Base-by-base conservation (phyloP, 1,140 invertebrate genomes). In the Pomacea maculata region DNA sequence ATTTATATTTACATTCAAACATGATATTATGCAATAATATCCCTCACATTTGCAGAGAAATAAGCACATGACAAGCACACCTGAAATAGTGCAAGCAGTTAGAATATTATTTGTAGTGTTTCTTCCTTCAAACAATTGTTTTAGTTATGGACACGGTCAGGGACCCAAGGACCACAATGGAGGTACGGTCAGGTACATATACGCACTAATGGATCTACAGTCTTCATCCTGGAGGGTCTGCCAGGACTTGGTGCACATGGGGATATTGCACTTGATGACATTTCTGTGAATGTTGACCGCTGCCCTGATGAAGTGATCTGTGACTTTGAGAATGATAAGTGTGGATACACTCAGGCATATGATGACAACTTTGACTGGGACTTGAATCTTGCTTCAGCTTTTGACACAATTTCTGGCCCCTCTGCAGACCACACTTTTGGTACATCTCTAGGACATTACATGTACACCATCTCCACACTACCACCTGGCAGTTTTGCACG, bases 321-420 rank as follows among this genome's bases (percentile, higher is more conserved):
- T 83, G 83, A 86, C 71, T 89, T 91, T 83, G 86, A 90, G 78
- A 83, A 86, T 29, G 89, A 86, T 72, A 82, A 83, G 12, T 91
- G 90, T 84, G 85, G 86, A 57, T 89, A 95, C 95, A 94, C 91
- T 4, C 95, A 95, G 81, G 95, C 95, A 84, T 92, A 93, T 0
- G 92, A 92, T 8, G 94, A 95, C 84, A 93, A 95, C 84, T 95
- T 96, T 84, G 94, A 95, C 83, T 96, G 95, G 95, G 90, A 80
- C 17, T 87, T 94, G 79, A 15, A 79, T 78, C 63, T 63, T 8
- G n/a, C n/a, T 17, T 34, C 63, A 19, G 25, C 17, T 45, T 34
- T 52, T 57, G 14, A 21, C 61, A 72, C 25, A 8, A 74, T 19
- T 25, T 45, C 34, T 45, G 90, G 87, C 29, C 89, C 88, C n/a